phyloP scores from a whole-genome alignment of 1,140 invertebrate species.

The Aphis gossypii region DNA sequence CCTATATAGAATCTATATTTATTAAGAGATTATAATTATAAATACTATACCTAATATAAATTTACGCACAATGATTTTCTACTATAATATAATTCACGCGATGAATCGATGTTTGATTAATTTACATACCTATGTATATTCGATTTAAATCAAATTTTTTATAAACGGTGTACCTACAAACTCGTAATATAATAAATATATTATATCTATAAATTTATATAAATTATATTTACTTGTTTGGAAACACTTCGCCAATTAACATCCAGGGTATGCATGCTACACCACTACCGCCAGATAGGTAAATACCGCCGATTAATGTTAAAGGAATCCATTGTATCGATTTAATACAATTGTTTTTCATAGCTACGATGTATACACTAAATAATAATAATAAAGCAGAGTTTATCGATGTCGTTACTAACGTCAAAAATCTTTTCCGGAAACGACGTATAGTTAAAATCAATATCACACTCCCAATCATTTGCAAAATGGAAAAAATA shows the following conservation, averaged over 20 bases:
- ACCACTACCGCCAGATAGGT: conserved; percentile 59
- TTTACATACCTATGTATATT: no score
- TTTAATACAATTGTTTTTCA: background rate
- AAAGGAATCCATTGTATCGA: conserved; percentile 54
- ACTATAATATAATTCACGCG: no score
- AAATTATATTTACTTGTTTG: conserved; percentile 59
- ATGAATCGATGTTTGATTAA: no score
- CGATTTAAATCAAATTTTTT: background rate
- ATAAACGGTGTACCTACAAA: background rate
- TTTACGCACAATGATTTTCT: no score
- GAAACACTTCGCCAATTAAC: conserved; percentile 60
- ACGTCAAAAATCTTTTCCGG: conserved; percentile 50
- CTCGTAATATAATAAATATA: background rate
- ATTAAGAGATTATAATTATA: no score
- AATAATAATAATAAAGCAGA: background rate
- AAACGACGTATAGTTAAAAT: conserved; percentile 34
- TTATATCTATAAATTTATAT: background rate
- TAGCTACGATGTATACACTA: conserved; percentile 15
- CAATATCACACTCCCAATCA: conserved; percentile 30
- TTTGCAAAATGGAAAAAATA: background rate
- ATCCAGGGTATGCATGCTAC: conserved; percentile 60
- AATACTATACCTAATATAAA: no score
- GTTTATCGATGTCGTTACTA: conserved; percentile 6
- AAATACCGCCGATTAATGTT: conserved; percentile 48
- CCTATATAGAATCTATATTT: no score